These are phyloP conservation scores for Syngnathus acus DNA, from an alignment of 2,797 vertebrate species.

Conservation along the genomic window DNA sequence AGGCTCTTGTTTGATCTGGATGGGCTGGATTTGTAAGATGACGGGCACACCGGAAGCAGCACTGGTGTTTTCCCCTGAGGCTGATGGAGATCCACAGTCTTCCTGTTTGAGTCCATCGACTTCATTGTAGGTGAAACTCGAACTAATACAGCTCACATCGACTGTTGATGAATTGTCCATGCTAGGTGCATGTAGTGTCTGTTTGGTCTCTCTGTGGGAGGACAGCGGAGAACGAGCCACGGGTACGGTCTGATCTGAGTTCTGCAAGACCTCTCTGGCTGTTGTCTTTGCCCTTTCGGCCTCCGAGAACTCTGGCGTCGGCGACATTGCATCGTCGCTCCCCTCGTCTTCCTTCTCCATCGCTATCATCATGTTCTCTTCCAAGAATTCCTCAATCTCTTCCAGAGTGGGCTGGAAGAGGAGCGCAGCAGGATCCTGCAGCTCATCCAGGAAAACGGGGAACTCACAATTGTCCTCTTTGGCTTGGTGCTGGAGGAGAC, in stretches of 20 bases:
- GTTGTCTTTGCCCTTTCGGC: constrained; percentile 32
- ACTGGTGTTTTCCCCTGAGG: constrained; percentile 30
- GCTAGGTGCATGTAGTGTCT: constrained; percentile 23
- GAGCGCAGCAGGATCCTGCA: constrained; percentile 74
- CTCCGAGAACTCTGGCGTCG: constrained; percentile 33
- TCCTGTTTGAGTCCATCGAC: constrained; percentile 68
- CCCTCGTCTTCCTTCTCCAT: constrained; percentile 75
- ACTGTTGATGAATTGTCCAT: constrained; percentile 39
- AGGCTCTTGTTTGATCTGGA: constrained; percentile 85
- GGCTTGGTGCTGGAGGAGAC: constrained; percentile 45
- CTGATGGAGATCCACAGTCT: constrained; percentile 29
- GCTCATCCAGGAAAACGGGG: constrained; percentile 75
- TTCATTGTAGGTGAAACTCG: constrained; percentile 12
- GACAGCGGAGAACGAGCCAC: constrained; percentile 35
- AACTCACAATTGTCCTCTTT: constrained; percentile 85
- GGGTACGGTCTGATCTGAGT: constrained; percentile 77
- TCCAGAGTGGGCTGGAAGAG: constrained; percentile 95
- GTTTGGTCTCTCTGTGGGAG: constrained; percentile 66
- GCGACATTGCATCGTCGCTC: constrained; percentile 60
- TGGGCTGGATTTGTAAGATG: constrained; percentile 89
- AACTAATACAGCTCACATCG: constrained; percentile 25
- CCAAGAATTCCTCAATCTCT: constrained; percentile 96
- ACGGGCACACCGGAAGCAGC: constrained; percentile 64
- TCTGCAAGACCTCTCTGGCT: constrained; percentile 47
- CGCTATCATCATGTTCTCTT: constrained; percentile 91